Evolutionary conservation across 2,113 vertebrate genomes (phyloP).

Genomic region (Bubalus kerabau): DNA sequence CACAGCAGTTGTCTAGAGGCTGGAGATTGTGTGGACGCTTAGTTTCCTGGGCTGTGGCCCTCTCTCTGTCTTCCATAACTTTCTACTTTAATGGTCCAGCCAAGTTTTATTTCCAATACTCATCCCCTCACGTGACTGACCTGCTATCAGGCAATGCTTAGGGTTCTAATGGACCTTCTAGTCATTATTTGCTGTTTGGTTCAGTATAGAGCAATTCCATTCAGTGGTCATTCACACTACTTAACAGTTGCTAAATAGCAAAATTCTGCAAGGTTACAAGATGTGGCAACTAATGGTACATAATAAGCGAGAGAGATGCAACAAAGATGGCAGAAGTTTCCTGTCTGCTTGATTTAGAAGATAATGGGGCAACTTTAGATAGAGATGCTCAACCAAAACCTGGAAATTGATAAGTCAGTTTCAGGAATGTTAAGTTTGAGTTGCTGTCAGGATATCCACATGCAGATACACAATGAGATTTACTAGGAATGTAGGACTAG

Average conservation of each 20-base stretch:
- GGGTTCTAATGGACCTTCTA: not conserved
- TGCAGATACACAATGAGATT: not conserved
- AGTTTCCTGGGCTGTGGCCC: not conserved
- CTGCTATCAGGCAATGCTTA: not conserved
- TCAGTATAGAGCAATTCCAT: not conserved
- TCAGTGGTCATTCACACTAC: not conserved
- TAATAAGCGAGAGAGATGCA: not conserved
- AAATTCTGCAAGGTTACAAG: not conserved
- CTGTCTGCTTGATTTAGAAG: not conserved
- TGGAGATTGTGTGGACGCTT: not conserved
- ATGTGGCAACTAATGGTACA: not conserved
- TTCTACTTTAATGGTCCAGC: not conserved
- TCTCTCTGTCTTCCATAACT: not conserved
- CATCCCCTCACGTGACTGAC: not conserved
- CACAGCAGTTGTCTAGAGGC: not conserved
- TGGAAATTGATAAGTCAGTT: not conserved
- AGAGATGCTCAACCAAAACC: not conserved
- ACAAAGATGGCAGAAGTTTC: not conserved
- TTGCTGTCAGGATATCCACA: not conserved
- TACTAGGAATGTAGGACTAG: not conserved
- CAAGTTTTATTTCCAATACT: not conserved
- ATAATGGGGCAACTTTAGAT: not conserved
- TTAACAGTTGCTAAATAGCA: not conserved
- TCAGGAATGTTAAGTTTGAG: constrained; percentile 11
- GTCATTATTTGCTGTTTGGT: not conserved